A percentile compares a stretch with the other conserved stretches of the same genome.
Evolutionary conservation across 1,140 invertebrate genomes (phyloP).

Genomic region (Drosophila orosa): DNA sequence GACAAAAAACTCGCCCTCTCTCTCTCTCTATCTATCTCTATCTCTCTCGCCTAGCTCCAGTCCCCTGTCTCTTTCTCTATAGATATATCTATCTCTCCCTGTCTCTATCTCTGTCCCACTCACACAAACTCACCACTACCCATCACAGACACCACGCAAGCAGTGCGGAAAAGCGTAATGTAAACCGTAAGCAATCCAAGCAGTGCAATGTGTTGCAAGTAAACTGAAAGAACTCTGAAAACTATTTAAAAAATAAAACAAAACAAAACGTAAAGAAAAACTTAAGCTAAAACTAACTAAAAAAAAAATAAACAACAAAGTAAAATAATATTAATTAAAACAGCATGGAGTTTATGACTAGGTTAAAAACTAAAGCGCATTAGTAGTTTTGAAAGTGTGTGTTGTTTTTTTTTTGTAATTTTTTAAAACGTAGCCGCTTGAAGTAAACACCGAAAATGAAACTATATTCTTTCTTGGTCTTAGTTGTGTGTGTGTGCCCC

Average conservation of each 20-base stretch:
- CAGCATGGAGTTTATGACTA: constrained; percentile 52
- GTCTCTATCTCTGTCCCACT: constrained; percentile 22
- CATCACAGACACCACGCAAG: constrained; percentile 24
- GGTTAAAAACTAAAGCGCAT: constrained; percentile 54
- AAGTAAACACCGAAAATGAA: constrained; percentile 36
- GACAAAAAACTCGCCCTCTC: constrained; percentile 6
- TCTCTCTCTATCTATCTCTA: constrained; percentile 5
- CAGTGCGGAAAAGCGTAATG: constrained; percentile 12
- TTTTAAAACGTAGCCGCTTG: constrained; percentile 70
- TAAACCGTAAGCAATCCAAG: constrained; percentile 10
- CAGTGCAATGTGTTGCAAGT: constrained; percentile 19
- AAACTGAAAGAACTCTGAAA: constrained; percentile 28
- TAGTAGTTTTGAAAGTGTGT: constrained; percentile 59
- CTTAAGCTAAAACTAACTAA: constrained; percentile 48
- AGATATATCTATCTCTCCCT: constrained; percentile 8
- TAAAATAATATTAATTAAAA: constrained; percentile 30
- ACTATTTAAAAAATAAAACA: constrained; percentile 32
- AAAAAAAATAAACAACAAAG: constrained; percentile 13
- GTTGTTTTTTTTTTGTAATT: constrained; percentile 63
- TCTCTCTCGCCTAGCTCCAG: constrained; percentile 16
- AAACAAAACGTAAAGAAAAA: constrained; percentile 8
- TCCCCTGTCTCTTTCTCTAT: constrained; percentile 8
- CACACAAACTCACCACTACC: constrained; percentile 11
- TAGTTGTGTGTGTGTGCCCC: constrained; percentile 40
- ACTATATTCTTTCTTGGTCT: constrained; percentile 30